Percentiles rank a stretch among this genome's conserved stretches.
These are phyloP conservation scores for Pedionomus torquatus DNA, from an alignment of 2,113 vertebrate genomes.

Conservation along the genomic window DNA sequence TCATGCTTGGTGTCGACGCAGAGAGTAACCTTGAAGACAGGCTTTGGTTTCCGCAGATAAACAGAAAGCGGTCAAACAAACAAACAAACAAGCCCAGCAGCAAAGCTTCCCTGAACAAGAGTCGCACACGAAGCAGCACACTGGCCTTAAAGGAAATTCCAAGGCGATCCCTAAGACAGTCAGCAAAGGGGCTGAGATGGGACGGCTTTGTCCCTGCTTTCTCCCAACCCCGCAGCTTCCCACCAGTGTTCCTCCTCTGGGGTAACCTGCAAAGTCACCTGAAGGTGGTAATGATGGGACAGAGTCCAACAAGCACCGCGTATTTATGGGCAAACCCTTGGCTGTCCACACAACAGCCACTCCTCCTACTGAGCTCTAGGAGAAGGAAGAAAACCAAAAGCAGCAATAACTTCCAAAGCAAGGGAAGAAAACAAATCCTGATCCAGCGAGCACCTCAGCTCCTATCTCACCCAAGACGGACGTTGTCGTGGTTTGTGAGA, in stretches of 20 bases:
- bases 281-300: background rate
- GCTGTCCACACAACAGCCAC: background rate
- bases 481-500: background rate
- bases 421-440: background rate
- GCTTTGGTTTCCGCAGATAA: background rate
- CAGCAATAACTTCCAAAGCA: background rate
- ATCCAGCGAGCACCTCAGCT: background rate
- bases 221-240: background rate
- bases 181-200: background rate
- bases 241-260: background rate
- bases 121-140: accelerated
- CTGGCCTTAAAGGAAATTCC: background rate
- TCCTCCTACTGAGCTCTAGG: background rate
- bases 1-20: background rate
- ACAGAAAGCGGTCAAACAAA: background rate
- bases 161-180: background rate
- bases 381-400: background rate
- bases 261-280: background rate
- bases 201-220: background rate
- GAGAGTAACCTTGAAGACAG: background rate
- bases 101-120: background rate
- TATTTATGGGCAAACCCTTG: background rate
- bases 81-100: background rate
- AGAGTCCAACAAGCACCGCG: background rate
- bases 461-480: background rate